Evolutionary conservation across 2,113 vertebrate species (phyloP).

Genomic region (Morphnarchus princeps): DNA sequence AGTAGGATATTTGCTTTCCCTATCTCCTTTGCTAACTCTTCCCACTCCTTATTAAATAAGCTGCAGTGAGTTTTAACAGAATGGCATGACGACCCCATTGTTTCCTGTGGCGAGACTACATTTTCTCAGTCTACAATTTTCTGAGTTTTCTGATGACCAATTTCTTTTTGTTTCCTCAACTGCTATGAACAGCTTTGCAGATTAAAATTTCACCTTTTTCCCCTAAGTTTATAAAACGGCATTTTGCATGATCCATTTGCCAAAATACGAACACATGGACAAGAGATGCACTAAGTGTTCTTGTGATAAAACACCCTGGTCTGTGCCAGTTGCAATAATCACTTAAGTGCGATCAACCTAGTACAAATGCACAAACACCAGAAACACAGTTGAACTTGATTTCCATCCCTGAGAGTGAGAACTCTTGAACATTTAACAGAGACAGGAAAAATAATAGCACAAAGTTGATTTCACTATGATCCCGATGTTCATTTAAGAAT

Average conservation of each 20-base stretch:
- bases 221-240: background rate
- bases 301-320: background rate
- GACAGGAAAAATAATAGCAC: background rate
- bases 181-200: background rate
- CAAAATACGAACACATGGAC: background rate
- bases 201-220: background rate
- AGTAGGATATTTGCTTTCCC: background rate
- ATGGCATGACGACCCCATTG: background rate
- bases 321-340: background rate
- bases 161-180: background rate
- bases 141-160: background rate
- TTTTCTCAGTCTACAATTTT: background rate
- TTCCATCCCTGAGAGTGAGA: background rate
- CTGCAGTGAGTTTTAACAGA: background rate
- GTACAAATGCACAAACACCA: background rate
- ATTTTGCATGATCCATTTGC: background rate
- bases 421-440: background rate
- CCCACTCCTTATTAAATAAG: background rate
- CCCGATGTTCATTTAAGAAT: background rate
- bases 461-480: background rate
- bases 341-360: background rate
- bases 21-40: background rate
- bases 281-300: background rate
- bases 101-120: background rate
- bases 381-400: background rate